Conservation (phyloP, 2,888 invertebrate species). For the Cacoxenus indagator region DNA sequence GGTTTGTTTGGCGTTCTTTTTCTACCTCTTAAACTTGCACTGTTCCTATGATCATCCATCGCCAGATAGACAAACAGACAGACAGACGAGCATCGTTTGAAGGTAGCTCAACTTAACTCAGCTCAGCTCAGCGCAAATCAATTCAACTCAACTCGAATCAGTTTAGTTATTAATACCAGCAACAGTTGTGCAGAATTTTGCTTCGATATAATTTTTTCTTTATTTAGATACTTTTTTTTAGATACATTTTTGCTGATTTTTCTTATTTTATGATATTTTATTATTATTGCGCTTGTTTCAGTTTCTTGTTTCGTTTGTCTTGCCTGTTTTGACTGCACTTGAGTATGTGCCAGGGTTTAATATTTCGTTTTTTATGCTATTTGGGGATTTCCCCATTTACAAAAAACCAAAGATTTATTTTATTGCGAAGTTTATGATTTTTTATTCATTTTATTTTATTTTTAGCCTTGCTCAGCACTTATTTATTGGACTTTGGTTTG, state of each 20-base stretch:
- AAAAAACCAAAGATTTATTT: slow-evolving; percentile 34
- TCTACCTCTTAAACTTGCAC: not conserved
- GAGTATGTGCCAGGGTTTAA: slow-evolving; percentile 22
- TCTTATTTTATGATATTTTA: slow-evolving; percentile 22
- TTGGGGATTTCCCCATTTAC: slow-evolving; percentile 36
- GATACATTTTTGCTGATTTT: not conserved
- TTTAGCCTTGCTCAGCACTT: not conserved
- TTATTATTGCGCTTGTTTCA: slow-evolving; percentile 8
- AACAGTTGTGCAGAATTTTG: slow-evolving; percentile 35
- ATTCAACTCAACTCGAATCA: too few species aligned
- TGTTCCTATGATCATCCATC: not conserved
- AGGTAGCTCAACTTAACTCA: slow-evolving; percentile 10
- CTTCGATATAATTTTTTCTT: slow-evolving; percentile 8
- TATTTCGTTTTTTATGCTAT: slow-evolving; percentile 12
- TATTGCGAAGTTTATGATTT: slow-evolving; percentile 22
- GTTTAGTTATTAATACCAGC: slow-evolving; percentile 26
- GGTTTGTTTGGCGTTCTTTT: not conserved
- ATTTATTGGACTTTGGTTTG: not conserved
- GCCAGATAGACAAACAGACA: slow-evolving; percentile 1
- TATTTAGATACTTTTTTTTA: not conserved
- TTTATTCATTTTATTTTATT: not conserved
- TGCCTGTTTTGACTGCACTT: slow-evolving; percentile 22
- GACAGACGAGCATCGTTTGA: not conserved
- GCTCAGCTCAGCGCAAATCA: not conserved
- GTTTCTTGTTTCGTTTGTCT: not conserved